These are phyloP conservation scores for Nephila pilipes DNA, from an alignment of 1,140 invertebrate genomes.

Conservation along the genomic window DNA sequence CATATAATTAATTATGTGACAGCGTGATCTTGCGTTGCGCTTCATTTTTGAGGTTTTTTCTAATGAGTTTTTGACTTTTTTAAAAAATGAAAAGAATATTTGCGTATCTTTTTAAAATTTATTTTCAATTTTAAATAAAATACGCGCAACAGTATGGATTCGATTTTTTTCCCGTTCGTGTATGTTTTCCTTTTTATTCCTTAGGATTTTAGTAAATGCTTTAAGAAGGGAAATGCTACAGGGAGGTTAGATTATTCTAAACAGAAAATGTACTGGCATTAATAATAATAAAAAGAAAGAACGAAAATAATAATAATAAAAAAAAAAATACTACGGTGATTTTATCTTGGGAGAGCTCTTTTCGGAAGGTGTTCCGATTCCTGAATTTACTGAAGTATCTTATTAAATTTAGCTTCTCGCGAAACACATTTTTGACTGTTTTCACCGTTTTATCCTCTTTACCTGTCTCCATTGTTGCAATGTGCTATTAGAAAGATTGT, in stretches of 20 bases:
- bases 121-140: background rate
- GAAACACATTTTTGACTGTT: slow-evolving; percentile 21
- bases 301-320: background rate
- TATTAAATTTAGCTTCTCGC: slow-evolving; percentile 32
- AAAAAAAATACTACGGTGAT: background rate
- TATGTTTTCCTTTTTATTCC: background rate
- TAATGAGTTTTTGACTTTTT: background rate
- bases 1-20: slow-evolving; percentile 50
- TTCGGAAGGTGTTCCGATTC: background rate
- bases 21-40: background rate
- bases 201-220: background rate
- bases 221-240: background rate
- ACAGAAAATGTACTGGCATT: background rate
- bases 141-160: background rate
- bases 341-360: slow-evolving; percentile 25
- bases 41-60: background rate
- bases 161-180: background rate
- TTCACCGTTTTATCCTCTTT: slow-evolving; percentile 16
- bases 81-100: slow-evolving; percentile 7
- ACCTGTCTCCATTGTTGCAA: background rate
- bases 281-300: background rate
- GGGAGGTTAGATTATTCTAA: slow-evolving; percentile 12
- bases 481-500: slow-evolving; percentile 3
- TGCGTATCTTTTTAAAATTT: background rate
- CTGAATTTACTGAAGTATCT: slow-evolving; percentile 20